phyloP scores from a whole-genome alignment of 2,888 invertebrate genomes.

The Apamea monoglypha region DNA sequence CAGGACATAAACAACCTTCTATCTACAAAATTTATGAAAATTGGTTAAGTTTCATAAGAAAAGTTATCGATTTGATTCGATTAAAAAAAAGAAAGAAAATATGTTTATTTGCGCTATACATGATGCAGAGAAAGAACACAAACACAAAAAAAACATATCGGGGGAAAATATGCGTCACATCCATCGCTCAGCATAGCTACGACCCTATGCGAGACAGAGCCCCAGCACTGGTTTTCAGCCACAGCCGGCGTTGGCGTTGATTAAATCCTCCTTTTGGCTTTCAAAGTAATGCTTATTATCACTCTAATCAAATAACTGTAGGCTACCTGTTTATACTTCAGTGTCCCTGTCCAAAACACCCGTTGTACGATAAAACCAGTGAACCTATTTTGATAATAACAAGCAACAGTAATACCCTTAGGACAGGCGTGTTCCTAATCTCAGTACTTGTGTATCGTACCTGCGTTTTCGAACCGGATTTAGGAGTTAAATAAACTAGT shows the following conservation, averaged over 20 bases:
- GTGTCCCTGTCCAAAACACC: neutral
- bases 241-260: no score
- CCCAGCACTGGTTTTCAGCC: no score
- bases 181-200: no score
- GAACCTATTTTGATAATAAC: slow-evolving; percentile 49
- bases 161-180: no score
- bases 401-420: slow-evolving; percentile 33
- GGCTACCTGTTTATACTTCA: no score
- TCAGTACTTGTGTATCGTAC: slow-evolving; percentile 34
- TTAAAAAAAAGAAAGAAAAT: no score
- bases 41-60: neutral
- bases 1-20: neutral
- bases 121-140: no score
- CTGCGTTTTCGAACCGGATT: slow-evolving; percentile 26
- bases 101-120: no score
- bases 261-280: neutral
- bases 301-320: neutral
- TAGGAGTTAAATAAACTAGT: slow-evolving; percentile 21
- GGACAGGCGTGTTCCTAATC: slow-evolving; percentile 38
- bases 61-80: neutral
- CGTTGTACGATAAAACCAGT: slow-evolving; percentile 27
- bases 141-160: no score
- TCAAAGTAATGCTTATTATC: neutral
- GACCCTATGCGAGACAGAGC: no score
- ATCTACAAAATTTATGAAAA: no score